Evolutionary conservation across 2,797 vertebrate genomes (phyloP), one percentile per base, ranked within the genome.

Genomic region (Rhynchonycteris naso): DNA sequence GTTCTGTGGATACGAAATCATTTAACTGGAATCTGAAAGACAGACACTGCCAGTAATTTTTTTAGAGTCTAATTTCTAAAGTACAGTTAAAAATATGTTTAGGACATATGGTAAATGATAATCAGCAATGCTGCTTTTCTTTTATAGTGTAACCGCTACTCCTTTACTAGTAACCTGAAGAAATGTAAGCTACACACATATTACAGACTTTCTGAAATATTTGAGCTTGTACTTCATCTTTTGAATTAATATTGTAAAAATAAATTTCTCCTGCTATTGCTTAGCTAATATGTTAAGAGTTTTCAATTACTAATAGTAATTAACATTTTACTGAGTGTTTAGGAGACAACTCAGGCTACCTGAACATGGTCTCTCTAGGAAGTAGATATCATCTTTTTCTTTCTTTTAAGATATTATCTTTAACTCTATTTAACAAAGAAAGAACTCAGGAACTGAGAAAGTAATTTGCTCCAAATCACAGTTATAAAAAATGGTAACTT

Each of bases 361-460:
- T 8, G 16, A 28, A n/a, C 43, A 72, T 24, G 5, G 19, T 61
- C 83, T 59, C 83, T 59, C 56, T 52, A n/a, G 65, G 52, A 95
- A 93, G 28, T 21, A 89, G 38, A 87, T 76, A 43, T 15, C 54
- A 59, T 88, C 61, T 87, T 80, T 80, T 5, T 43, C 8, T 43
- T 43, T 43, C 43, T 43, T 43, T 43, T 43, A 18, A 89, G 38
- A 87, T 76, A 43, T 15, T 59, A 65, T 88, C 61, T 87, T 80
- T 80, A 90, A 74, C 33, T 68, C 84, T 54, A n/a, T 26, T 87
- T 80, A 80, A 95, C 56, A 93, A 94, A 68, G 74, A 68, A 87
- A 16, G 33, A 15, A 89, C 35, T 76, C 30, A 56, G 30, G n/a
- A 93, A 83, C 38, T 84, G 33, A 91, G 86, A 89, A 80, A 86